phyloP scores from a whole-genome alignment of 2,888 invertebrate genomes.

The Falcaria lacertinaria region DNA sequence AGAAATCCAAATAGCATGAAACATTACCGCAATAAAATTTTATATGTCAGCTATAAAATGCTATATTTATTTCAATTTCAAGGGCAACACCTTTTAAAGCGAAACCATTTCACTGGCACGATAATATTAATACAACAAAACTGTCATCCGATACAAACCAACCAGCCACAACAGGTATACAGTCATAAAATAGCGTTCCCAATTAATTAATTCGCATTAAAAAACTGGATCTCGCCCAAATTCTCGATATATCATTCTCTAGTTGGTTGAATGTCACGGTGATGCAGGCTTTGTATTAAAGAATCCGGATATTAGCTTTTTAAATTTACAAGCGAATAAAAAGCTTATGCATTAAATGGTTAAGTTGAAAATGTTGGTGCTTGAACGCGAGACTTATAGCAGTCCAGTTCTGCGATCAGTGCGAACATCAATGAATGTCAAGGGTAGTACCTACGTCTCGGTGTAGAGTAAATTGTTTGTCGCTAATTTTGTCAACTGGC shows the following conservation, averaged over 20 bases:
- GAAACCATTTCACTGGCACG: not conserved
- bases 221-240: slow-evolving; percentile 21
- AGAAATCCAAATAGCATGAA: too few relatives aligned
- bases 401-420: slow-evolving; percentile 14
- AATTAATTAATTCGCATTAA: slow-evolving; percentile 12
- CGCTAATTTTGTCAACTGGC: slow-evolving; percentile 9
- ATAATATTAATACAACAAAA: not conserved
- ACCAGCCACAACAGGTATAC: not conserved
- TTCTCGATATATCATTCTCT: slow-evolving; percentile 22
- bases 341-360: slow-evolving; percentile 9
- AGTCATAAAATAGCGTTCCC: not conserved
- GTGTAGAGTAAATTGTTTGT: slow-evolving; percentile 17
- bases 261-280: slow-evolving; percentile 22
- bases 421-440: slow-evolving; percentile 49
- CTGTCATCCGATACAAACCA: not conserved
- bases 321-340: slow-evolving; percentile 6
- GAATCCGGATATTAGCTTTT: slow-evolving; percentile 32
- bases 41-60: too few relatives aligned
- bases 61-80: not conserved
- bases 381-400: slow-evolving; percentile 12
- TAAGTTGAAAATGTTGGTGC: slow-evolving; percentile 10
- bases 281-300: slow-evolving; percentile 14
- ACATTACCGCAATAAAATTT: too few relatives aligned
- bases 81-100: not conserved
- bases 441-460: slow-evolving; percentile 39